A percentile compares a stretch with the other conserved stretches of the same genome.
phyloP scores from a whole-genome alignment of 2,888 invertebrate genomes.

The Acanthococcus lagerstroemiae region DNA sequence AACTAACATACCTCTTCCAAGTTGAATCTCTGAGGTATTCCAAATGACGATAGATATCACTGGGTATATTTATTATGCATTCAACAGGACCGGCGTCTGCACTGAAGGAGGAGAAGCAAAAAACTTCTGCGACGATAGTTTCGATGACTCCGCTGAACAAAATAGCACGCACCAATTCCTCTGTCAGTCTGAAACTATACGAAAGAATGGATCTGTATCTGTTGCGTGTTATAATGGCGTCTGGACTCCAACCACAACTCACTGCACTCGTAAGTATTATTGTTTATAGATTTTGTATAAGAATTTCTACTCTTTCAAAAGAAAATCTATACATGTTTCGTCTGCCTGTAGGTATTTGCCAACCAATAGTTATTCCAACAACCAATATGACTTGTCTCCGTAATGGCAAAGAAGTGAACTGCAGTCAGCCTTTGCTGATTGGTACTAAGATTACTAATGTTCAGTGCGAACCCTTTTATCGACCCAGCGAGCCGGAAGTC shows the following conservation, averaged over 20 bases:
- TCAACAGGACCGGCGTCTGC: neutral
- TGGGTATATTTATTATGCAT: too few species aligned
- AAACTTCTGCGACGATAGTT: neutral
- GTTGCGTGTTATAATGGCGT: neutral
- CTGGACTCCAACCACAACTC: neutral
- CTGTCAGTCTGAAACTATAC: neutral
- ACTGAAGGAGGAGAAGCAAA: neutral
- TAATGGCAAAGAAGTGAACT: neutral
- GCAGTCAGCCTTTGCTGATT: neutral
- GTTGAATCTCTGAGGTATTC: too few species aligned
- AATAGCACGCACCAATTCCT: neutral
- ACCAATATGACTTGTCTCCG: neutral
- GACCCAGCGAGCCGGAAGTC: neutral
- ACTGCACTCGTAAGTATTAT: neutral
- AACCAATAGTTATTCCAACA: neutral
- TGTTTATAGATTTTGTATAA: too few species aligned
- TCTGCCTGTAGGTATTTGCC: neutral
- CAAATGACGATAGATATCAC: too few species aligned
- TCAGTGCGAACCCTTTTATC: neutral
- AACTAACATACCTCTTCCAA: too few species aligned
- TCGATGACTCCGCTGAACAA: neutral
- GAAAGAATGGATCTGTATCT: neutral
- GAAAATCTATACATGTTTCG: too few species aligned
- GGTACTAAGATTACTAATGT: neutral
- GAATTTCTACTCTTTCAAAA: too few species aligned